Percentiles rank a stretch among this genome's conserved stretches.
Conservation (phyloP, 2,888 invertebrate species). For the Helleia helle region DNA sequence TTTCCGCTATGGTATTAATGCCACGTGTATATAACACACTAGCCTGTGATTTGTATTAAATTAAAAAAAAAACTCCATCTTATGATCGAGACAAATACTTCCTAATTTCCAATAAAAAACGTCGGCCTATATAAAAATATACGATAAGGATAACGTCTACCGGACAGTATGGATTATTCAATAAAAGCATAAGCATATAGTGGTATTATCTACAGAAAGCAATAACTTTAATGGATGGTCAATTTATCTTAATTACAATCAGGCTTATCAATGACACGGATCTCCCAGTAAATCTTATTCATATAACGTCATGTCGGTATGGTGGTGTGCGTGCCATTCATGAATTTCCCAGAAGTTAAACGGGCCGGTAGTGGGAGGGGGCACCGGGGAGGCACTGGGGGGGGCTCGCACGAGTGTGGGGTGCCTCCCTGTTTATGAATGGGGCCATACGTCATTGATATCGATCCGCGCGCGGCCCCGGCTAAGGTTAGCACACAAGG, state of each 20-base stretch:
- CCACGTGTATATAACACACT: no score
- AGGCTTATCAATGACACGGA: not conserved
- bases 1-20: no score
- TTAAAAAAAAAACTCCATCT: no score
- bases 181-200: not conserved
- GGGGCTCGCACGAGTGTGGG: constrained; percentile 27
- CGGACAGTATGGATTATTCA: not conserved
- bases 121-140: no score
- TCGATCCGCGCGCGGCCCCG: constrained; percentile 42
- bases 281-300: constrained; percentile 11
- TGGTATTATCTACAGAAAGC: no score
- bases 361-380: constrained; percentile 27
- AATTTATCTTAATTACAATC: constrained; percentile 7
- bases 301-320: constrained; percentile 13
- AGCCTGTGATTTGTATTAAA: no score
- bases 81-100: no score
- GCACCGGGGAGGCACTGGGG: constrained; percentile 32
- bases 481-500: constrained; percentile 60
- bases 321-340: constrained; percentile 54
- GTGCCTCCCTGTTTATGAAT: constrained; percentile 62
- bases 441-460: constrained; percentile 66
- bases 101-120: no score
- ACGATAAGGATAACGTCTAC: no score
- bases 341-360: constrained; percentile 39
- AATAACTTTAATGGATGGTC: constrained; percentile 1